Evolutionary conservation across 2,113 vertebrate genomes (phyloP).

Genomic region (Azemiops feae): DNA sequence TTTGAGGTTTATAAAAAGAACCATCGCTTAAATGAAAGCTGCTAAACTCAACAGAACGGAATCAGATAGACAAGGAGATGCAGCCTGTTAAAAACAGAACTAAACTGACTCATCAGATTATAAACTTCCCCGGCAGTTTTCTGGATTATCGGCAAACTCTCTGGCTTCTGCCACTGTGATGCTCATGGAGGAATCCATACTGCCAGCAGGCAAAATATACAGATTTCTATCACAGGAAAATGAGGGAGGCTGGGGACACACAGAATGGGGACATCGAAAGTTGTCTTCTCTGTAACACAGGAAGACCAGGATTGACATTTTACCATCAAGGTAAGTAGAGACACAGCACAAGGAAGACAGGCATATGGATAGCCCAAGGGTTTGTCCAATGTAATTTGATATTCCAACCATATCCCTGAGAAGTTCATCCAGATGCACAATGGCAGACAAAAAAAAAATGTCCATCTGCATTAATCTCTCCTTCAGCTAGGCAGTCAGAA

Average conservation of each 20-base stretch:
- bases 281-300: neutral
- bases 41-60: constrained; percentile 60
- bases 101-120: constrained; percentile 68
- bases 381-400: neutral
- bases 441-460: neutral
- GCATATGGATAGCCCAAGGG: neutral
- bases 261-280: neutral
- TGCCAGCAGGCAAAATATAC: constrained; percentile 35
- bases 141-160: constrained; percentile 59
- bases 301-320: neutral
- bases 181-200: constrained; percentile 40
- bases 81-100: constrained; percentile 61
- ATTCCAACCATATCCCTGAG: neutral
- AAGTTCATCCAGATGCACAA: neutral
- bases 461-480: neutral
- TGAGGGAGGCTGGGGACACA: constrained; percentile 16
- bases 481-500: neutral
- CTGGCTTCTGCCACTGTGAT: constrained; percentile 60
- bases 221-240: constrained; percentile 18
- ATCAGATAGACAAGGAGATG: constrained; percentile 62
- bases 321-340: neutral
- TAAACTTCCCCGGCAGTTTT: constrained; percentile 56
- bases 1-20: constrained; percentile 73
- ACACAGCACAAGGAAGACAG: neutral
- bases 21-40: constrained; percentile 62